Evolutionary conservation across 2,797 vertebrate species (phyloP).

Genomic region (Anabacerthia variegaticeps): DNA sequence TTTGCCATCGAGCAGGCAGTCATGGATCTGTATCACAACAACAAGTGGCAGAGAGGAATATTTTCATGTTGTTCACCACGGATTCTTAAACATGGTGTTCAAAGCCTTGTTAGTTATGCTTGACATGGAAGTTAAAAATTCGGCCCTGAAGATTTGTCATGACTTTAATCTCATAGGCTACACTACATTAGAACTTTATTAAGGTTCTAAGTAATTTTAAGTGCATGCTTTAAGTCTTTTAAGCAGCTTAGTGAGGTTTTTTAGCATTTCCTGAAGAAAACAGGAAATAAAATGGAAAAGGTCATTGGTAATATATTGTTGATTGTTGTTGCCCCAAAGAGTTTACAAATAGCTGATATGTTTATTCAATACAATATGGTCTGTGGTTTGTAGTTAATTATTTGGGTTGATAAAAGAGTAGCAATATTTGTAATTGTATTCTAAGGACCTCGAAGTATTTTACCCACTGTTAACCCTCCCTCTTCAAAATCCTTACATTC

Average conservation of each 20-base stretch:
- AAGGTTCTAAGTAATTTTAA: slow-evolving; percentile 27
- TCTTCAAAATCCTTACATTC: background rate
- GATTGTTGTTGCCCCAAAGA: background rate
- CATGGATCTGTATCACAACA: background rate
- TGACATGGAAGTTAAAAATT: background rate
- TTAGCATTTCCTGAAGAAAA: background rate
- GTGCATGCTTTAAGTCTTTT: background rate
- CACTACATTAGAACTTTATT: slow-evolving; percentile 1
- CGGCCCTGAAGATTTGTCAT: background rate
- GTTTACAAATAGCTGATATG: background rate
- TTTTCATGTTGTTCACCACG: background rate
- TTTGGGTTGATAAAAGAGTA: background rate
- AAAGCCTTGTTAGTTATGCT: background rate
- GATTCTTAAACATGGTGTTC: background rate
- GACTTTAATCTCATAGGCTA: background rate
- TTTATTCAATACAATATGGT: background rate
- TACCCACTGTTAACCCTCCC: background rate
- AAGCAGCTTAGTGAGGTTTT: background rate
- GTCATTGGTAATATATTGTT: background rate
- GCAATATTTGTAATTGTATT: background rate
- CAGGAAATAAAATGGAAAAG: background rate
- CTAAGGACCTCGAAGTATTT: background rate
- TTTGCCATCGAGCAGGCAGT: background rate
- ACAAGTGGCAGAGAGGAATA: background rate
- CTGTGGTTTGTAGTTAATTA: background rate